Conservation (phyloP, 2,797 vertebrate species). For the Fistularia commersonii region DNA sequence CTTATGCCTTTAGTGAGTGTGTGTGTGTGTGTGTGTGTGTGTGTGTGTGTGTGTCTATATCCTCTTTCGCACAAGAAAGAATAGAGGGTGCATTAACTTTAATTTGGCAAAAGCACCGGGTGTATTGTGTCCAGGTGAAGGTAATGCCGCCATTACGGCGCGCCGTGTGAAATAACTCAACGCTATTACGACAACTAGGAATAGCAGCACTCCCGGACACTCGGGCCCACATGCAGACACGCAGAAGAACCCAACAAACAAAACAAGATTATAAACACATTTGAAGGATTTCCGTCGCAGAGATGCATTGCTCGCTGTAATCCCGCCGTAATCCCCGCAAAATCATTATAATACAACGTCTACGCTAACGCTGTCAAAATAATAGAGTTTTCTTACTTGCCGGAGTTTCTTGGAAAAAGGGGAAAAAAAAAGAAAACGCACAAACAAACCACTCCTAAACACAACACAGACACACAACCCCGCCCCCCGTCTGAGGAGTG, state of each 20-base stretch:
- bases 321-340: no score
- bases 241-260: not conserved
- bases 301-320: no score
- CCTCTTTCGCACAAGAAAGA: slow-evolving; percentile 24
- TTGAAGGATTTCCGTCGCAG: no score
- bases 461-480: slow-evolving; percentile 5
- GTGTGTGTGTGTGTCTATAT: not conserved
- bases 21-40: not conserved
- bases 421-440: slow-evolving; percentile 1
- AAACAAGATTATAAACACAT: no score
- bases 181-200: slow-evolving; percentile 28
- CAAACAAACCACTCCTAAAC: slow-evolving; percentile 7
- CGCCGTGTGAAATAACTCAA: slow-evolving; percentile 38
- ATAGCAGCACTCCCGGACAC: slow-evolving; percentile 9
- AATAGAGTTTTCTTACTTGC: no score
- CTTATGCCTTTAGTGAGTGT: not conserved
- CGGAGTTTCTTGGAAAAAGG: not conserved
- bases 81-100: slow-evolving; percentile 41
- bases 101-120: slow-evolving; percentile 46
- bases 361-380: no score
- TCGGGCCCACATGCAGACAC: not conserved
- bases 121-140: slow-evolving; percentile 44
- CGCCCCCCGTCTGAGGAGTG: slow-evolving; percentile 15
- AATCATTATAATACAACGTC: not conserved
- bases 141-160: slow-evolving; percentile 46